Percentiles rank a stretch among this genome's conserved stretches.
Evolutionary conservation across 2,888 invertebrate species (phyloP).

Genomic region (Aphidius colemani): DNA sequence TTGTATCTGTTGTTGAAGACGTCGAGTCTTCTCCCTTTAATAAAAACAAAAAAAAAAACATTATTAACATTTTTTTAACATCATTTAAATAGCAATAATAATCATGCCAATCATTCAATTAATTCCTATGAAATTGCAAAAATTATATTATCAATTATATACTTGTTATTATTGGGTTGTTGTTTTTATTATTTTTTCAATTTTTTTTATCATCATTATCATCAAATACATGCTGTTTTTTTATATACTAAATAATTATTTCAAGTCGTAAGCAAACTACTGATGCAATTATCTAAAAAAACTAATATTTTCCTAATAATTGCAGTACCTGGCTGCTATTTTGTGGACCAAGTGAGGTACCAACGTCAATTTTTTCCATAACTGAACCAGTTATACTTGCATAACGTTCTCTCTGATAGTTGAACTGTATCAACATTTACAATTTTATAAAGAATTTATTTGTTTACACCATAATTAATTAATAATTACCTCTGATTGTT

Average conservation of each 20-base stretch:
- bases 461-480: background rate
- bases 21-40: slow-evolving; percentile 75
- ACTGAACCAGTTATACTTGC: slow-evolving; percentile 82
- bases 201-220: no score
- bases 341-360: slow-evolving; percentile 75
- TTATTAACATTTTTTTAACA: background rate
- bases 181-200: slow-evolving; percentile 5
- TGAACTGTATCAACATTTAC: slow-evolving; percentile 65
- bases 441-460: background rate
- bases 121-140: background rate
- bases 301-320: no score
- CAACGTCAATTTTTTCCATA: slow-evolving; percentile 80
- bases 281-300: no score
- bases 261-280: no score
- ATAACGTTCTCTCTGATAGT: slow-evolving; percentile 80
- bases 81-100: background rate
- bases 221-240: no score
- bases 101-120: slow-evolving; percentile 28
- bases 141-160: background rate
- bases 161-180: background rate
- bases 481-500: slow-evolving; percentile 54
- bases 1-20: slow-evolving; percentile 73
- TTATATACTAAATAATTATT: no score
- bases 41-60: slow-evolving; percentile 27
- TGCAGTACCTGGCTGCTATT: slow-evolving; percentile 73